Evolutionary conservation across 37 sponge, comb jelly and placozoan species (phyloP), one percentile per base, ranked within the genome.

Genomic region (Crambe crambe): DNA sequence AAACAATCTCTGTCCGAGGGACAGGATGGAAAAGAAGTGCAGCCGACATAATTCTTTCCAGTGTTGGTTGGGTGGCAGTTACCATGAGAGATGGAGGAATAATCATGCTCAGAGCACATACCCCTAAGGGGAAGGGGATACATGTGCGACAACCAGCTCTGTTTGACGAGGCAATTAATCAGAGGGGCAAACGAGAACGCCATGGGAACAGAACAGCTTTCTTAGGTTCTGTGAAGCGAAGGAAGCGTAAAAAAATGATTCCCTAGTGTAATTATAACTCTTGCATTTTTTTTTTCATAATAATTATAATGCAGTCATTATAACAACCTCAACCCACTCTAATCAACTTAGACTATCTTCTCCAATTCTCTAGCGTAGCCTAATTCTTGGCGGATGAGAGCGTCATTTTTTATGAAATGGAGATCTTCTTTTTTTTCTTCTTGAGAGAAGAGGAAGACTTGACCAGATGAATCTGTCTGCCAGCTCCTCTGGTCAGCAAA

Each of bases 331-430:
- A 47, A 47, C 12, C 12, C 51, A 6, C 51, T 15, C 12, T 15
- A 47, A 15, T 47, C 12, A 47, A 12, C 6, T 63, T 81, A 96
- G n/a, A 97, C 97, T 35, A 97, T 97, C 58, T 83, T 91, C 67
- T 97, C 97, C 30, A 97, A 81, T 61, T 97, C 97, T 64, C 87
- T 54, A 12, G 93, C 97, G 42, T 97, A 97, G 32, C 76, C 72
- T 8, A 97, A 85, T 27, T 80, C 87, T 69, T 96, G 88, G 25
- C 12, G 31, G 5, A 96, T 83, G 30, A 96, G 75, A 0, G 12
- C 29, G 26, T 20, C 56, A 23, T 91, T 85, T 32, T 65, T 56
- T 2, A 79, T 54, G 56, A 82, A 75, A n/a, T 84, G 76, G 56
- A 77, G 68, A 32, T 83, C 76, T 40, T 92, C 89, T 58, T 81